Conservation (phyloP, 2,888 invertebrate species). For the Oscheius sp. region DNA sequence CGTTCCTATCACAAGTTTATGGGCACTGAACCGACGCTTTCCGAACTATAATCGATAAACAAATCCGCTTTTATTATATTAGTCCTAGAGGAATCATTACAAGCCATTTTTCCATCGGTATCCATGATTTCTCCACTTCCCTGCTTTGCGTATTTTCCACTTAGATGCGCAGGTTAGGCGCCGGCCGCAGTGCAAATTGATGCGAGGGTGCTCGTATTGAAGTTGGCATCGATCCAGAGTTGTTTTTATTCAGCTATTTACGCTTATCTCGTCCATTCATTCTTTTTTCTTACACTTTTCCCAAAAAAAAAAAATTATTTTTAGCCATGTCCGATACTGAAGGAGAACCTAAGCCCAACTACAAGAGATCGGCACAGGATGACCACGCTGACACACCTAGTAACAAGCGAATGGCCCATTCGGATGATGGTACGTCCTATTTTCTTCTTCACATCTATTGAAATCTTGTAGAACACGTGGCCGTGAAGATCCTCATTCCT, state of each 20-base stretch:
- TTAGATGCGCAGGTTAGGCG: constrained; percentile 13
- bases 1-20: too few species aligned
- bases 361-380: constrained; percentile 62
- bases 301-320: neutral
- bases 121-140: neutral
- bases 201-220: neutral
- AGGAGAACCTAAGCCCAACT: constrained; percentile 33
- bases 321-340: constrained; percentile 18
- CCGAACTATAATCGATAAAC: too few species aligned
- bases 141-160: neutral
- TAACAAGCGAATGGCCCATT: constrained; percentile 66
- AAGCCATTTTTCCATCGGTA: neutral
- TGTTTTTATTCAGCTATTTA: neutral
- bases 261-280: too few species aligned
- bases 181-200: too few species aligned
- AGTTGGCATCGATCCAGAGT: constrained; percentile 40
- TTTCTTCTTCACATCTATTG: neutral
- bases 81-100: too few species aligned
- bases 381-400: constrained; percentile 65
- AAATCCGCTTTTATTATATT: too few species aligned
- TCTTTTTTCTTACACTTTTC: constrained; percentile 1
- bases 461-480: constrained; percentile 53
- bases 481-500: constrained; percentile 73
- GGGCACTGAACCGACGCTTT: too few species aligned
- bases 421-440: constrained; percentile 46